Evolutionary conservation across 2,888 invertebrate species (phyloP).

Genomic region (Leptinotarsa tumamoca): DNA sequence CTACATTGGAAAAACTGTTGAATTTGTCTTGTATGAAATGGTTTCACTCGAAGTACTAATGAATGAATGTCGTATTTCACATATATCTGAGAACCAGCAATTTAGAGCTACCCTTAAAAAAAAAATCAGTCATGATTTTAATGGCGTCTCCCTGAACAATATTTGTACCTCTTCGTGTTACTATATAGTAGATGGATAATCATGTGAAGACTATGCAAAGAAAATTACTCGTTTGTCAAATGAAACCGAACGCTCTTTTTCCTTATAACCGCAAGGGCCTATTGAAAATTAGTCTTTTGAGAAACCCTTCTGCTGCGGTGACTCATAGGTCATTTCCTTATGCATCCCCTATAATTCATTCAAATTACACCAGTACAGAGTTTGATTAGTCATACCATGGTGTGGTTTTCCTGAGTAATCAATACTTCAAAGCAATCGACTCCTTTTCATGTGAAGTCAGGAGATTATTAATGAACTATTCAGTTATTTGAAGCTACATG

Average conservation of each 20-base stretch:
- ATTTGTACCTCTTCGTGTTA: too few relatives aligned
- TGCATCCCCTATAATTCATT: slow-evolving; percentile 34
- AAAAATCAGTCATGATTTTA: too few relatives aligned
- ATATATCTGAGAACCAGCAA: too few relatives aligned
- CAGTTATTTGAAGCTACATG: not conserved
- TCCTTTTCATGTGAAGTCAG: not conserved
- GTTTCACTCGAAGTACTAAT: too few relatives aligned
- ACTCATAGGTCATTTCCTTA: slow-evolving; percentile 36
- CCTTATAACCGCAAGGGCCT: not conserved
- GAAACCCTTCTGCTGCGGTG: slow-evolving; percentile 21
- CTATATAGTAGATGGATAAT: not conserved
- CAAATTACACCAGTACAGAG: slow-evolving; percentile 30
- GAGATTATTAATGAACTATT: not conserved
- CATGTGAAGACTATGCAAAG: not conserved
- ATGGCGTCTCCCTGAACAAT: too few relatives aligned
- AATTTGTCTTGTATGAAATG: too few relatives aligned
- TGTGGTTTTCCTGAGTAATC: slow-evolving; percentile 30
- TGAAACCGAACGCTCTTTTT: not conserved
- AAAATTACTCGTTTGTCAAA: not conserved
- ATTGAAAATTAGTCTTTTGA: slow-evolving; percentile 6
- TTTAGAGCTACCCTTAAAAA: too few relatives aligned
- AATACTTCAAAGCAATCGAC: slow-evolving; percentile 29
- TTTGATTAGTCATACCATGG: slow-evolving; percentile 36
- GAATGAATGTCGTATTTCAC: too few relatives aligned
- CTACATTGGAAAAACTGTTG: too few relatives aligned